Percentiles rank a stretch among this genome's conserved stretches.
Conservation (phyloP, 2,113 vertebrate genomes). For the Chloebia gouldiae region DNA sequence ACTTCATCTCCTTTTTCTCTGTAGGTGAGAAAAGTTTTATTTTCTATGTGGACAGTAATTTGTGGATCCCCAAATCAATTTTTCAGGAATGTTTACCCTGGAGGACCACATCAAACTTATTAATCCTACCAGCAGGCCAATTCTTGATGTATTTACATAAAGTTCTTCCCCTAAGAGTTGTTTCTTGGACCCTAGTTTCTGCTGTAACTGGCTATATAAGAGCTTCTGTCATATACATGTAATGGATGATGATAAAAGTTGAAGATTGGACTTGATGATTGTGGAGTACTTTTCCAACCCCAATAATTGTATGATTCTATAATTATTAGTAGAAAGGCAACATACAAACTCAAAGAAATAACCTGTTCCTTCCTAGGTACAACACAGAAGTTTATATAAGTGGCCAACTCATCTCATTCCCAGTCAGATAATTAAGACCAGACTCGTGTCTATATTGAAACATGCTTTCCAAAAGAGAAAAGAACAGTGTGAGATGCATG, state of each 20-base stretch:
- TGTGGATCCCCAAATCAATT: neutral
- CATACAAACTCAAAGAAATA: neutral
- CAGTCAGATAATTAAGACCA: neutral
- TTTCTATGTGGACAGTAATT: neutral
- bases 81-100: neutral
- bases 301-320: neutral
- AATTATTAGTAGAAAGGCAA: neutral
- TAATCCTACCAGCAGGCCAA: neutral
- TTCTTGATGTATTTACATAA: neutral
- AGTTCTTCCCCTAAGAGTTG: neutral
- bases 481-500: neutral
- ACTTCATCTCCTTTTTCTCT: neutral
- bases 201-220: neutral
- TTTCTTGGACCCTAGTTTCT: neutral
- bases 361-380: neutral
- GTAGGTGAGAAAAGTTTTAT: neutral
- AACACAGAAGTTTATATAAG: neutral
- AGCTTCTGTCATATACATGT: neutral
- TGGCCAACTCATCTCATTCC: neutral
- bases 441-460: rapidly evolving
- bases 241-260: neutral
- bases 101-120: neutral
- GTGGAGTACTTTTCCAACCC: neutral
- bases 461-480: neutral
- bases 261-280: neutral